A percentile compares a stretch with the other conserved stretches of the same genome.
Conservation (phyloP, 2,113 vertebrate species). For the Spilogale gracilis region DNA sequence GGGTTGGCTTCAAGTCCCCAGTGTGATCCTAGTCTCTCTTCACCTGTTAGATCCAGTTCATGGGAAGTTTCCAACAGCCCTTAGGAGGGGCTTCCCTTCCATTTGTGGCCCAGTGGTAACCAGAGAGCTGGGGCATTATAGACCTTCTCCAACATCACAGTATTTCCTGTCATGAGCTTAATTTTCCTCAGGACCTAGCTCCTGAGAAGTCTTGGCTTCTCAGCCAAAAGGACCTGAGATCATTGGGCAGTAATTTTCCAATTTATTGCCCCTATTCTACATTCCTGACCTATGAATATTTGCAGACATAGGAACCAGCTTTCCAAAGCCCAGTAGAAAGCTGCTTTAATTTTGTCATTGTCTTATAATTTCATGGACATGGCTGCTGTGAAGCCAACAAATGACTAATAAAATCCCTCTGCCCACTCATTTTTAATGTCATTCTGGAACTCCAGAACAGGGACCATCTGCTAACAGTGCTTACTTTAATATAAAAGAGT, state of each 20-base stretch:
- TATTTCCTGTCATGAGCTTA: constrained; percentile 51
- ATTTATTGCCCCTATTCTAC: constrained; percentile 80
- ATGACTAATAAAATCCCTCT: constrained; percentile 89
- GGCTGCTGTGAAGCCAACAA: constrained; percentile 82
- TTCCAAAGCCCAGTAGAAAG: constrained; percentile 71
- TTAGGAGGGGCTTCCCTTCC: not conserved
- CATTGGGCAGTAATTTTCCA: not conserved
- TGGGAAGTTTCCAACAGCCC: not conserved
- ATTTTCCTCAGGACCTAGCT: constrained; percentile 15
- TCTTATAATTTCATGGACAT: constrained; percentile 85
- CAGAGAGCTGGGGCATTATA: not conserved
- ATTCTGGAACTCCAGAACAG: constrained; percentile 65
- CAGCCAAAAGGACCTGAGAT: not conserved
- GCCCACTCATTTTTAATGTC: constrained; percentile 79
- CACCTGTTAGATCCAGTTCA: not conserved
- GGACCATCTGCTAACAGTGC: constrained; percentile 63
- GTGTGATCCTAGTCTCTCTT: constrained; percentile 7
- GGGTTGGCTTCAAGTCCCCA: not conserved
- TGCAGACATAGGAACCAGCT: constrained; percentile 77
- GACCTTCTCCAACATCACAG: not conserved
- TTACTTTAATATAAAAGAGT: constrained; percentile 70
- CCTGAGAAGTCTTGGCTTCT: constrained; percentile 43
- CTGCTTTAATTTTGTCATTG: constrained; percentile 74
- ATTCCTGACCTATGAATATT: constrained; percentile 83
- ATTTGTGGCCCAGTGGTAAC: not conserved